Percentiles rank a stretch among this genome's conserved stretches.
phyloP scores from a whole-genome alignment of 1,140 invertebrate species.

The Microplitis demolitor region DNA sequence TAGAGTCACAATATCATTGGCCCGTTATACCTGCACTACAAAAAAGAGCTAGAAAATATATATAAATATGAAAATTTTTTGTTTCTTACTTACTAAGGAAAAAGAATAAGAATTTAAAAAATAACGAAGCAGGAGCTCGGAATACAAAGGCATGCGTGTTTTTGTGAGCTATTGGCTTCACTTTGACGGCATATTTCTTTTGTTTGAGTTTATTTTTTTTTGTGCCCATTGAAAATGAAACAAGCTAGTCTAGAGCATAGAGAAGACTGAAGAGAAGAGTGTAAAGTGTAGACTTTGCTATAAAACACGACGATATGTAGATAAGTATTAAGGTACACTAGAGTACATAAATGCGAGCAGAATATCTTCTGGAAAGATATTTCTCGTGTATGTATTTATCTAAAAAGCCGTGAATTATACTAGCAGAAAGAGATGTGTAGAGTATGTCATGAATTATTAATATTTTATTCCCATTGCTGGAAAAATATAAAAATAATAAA shows the following conservation, averaged over 20 bases:
- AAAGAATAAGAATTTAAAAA: background rate
- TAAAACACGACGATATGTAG: background rate
- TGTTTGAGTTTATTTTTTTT: background rate
- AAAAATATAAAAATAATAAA: constrained; percentile 24
- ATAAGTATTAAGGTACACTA: background rate
- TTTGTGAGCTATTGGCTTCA: background rate
- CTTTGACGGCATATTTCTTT: background rate
- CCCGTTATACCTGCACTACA: no score
- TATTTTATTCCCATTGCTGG: constrained; percentile 22
- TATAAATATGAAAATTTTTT: no score
- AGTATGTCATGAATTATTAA: constrained; percentile 50
- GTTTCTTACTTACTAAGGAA: no score
- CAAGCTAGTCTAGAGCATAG: background rate
- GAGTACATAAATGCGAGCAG: background rate
- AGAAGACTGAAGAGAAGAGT: background rate
- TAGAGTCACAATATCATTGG: no score
- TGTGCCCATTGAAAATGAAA: no score
- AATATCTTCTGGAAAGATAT: background rate
- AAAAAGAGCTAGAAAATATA: no score
- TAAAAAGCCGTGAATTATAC: constrained; percentile 24
- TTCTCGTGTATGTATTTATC: constrained; percentile 10
- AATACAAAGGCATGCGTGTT: background rate
- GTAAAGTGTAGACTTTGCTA: no score
- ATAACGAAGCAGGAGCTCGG: background rate
- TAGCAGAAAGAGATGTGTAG: background rate